Evolutionary conservation across 2,888 invertebrate genomes (phyloP).

Genomic region (Lepidochrysops patricia): DNA sequence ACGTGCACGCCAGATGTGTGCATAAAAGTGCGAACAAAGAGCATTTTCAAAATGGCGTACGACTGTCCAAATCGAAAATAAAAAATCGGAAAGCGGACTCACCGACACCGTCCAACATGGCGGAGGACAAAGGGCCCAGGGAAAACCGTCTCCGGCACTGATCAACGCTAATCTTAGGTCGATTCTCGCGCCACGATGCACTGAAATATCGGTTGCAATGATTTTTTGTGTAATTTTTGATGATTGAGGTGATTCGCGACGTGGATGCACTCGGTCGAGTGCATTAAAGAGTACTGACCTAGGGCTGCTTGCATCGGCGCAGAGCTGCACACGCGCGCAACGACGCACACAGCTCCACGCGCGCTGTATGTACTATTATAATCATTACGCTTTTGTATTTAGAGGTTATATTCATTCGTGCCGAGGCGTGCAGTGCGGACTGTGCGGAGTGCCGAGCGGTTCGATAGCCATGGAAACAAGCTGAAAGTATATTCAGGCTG

Average conservation of each 20-base stretch:
- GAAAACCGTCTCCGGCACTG: conserved; percentile 14
- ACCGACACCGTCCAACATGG: conserved; percentile 45
- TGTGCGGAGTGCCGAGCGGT: conserved; percentile 22
- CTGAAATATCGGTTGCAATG: conserved; percentile 16
- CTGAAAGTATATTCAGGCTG: conserved; percentile 24
- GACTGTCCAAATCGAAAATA: conserved; percentile 26
- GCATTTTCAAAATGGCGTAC: conserved; percentile 30
- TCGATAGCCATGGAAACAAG: conserved; percentile 28
- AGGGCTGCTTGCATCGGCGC: conserved; percentile 39
- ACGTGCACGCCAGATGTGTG: conserved; percentile 22
- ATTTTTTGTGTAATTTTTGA: conserved; percentile 28
- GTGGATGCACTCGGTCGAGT: conserved; percentile 34
- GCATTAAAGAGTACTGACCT: conserved; percentile 42
- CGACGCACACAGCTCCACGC: conserved; percentile 23
- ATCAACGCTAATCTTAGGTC: conserved; percentile 16
- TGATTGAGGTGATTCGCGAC: conserved; percentile 23
- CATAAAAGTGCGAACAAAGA: conserved; percentile 26
- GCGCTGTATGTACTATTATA: conserved; percentile 9
- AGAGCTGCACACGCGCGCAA: conserved; percentile 31
- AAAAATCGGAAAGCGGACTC: conserved; percentile 46
- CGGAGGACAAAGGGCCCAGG: conserved; percentile 36
- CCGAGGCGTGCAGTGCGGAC: conserved; percentile 9
- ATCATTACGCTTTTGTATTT: conserved; percentile 10
- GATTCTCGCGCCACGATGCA: conserved; percentile 21
- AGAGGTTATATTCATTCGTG: conserved; percentile 13